Evolutionary conservation across 2,113 vertebrate genomes (phyloP).

Genomic region (Eclectus roratus): DNA sequence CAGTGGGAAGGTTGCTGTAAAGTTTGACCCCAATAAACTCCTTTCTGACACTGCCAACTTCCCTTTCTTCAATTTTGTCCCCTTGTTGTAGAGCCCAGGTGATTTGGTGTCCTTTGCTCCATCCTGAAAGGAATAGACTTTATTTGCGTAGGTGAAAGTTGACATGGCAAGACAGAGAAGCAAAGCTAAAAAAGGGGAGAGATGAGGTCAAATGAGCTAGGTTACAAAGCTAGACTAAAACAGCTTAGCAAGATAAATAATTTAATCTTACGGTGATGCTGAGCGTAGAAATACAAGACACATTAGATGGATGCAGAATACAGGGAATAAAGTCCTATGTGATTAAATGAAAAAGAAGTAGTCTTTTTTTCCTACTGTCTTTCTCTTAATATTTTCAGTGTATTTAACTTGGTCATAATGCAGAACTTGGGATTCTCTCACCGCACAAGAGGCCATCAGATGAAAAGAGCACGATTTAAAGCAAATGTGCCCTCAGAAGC

Average conservation of each 20-base stretch:
- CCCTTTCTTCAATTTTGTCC: neutral
- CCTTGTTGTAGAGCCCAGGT: neutral
- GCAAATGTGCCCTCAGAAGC: neutral
- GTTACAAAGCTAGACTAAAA: neutral
- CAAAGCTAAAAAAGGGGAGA: neutral
- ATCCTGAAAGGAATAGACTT: neutral
- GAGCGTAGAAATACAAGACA: neutral
- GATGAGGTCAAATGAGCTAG: neutral
- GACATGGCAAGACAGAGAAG: neutral
- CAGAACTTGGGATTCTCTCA: neutral
- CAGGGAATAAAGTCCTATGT: neutral
- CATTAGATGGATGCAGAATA: neutral
- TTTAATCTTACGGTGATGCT: neutral
- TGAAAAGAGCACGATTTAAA: neutral
- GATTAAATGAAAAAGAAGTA: neutral
- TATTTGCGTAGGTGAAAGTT: neutral
- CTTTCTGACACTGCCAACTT: neutral
- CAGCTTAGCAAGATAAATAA: neutral
- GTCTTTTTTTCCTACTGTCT: neutral
- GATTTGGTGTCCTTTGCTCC: neutral
- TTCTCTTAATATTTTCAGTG: neutral
- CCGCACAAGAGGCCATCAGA: rapidly evolving
- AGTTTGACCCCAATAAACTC: neutral
- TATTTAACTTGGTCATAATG: neutral
- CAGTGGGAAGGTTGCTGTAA: neutral